Conservation (phyloP, 1,140 invertebrate genomes). For the Adoxophyes honmai region DNA sequence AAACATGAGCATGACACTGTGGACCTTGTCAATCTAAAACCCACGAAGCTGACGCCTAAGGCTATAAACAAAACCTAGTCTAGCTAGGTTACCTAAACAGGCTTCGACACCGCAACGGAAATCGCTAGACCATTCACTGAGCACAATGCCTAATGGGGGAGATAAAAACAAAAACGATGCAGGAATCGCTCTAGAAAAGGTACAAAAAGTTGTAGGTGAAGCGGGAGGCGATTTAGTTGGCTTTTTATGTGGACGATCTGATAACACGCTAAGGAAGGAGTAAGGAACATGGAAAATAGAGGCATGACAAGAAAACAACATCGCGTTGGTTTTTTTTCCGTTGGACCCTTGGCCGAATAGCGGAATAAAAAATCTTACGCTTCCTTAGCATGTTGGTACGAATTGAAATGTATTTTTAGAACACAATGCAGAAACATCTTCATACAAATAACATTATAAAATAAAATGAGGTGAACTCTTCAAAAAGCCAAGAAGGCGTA, state of each 20-base stretch:
- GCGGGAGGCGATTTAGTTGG: neutral
- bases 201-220: neutral
- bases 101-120: slow-evolving; percentile 40
- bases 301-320: too few species aligned
- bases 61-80: too few species aligned
- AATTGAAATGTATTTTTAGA: neutral
- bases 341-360: neutral
- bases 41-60: too few species aligned
- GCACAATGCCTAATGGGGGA: slow-evolving; percentile 29
- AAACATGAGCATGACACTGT: too few species aligned
- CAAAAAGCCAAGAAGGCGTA: slow-evolving; percentile 57
- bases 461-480: slow-evolving; percentile 45
- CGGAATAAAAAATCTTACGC: neutral
- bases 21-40: too few species aligned
- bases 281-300: too few species aligned
- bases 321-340: too few species aligned
- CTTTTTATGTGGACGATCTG: too few species aligned
- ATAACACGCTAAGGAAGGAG: too few species aligned
- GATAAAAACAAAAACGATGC: neutral
- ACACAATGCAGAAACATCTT: neutral
- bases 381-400: too few species aligned
- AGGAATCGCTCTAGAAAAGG: neutral
- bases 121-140: slow-evolving; percentile 42
- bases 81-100: slow-evolving; percentile 7
- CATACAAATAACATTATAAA: slow-evolving; percentile 49